Evolutionary conservation across 2,888 invertebrate genomes (phyloP).

Genomic region (Aproaerema taeniolella): DNA sequence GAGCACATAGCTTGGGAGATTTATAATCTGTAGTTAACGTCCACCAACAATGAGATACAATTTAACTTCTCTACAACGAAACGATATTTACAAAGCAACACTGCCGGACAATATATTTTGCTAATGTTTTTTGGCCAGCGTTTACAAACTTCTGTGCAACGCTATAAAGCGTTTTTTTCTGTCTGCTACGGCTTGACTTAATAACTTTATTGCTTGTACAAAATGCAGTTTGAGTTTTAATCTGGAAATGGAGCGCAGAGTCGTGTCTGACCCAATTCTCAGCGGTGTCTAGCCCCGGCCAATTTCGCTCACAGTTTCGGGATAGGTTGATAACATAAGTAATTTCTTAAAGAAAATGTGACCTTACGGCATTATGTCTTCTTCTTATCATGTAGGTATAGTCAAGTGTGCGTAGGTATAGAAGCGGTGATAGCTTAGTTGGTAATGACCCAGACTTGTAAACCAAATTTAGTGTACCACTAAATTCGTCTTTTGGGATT

Average conservation of each 20-base stretch:
- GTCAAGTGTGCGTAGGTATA: no score
- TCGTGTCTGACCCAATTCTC: constrained; percentile 25
- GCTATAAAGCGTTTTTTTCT: constrained; percentile 43
- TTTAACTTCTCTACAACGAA: constrained; percentile 55
- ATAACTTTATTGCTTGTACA: constrained; percentile 60
- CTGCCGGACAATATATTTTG: constrained; percentile 43
- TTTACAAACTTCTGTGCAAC: constrained; percentile 46
- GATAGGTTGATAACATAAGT: no score
- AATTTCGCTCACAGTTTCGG: neutral
- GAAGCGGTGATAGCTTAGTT: no score
- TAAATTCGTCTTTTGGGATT: no score
- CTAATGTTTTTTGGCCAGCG: constrained; percentile 59
- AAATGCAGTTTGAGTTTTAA: constrained; percentile 47
- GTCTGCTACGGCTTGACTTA: constrained; percentile 46
- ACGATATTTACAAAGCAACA: constrained; percentile 58
- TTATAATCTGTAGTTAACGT: constrained; percentile 66
- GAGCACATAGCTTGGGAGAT: constrained; percentile 45
- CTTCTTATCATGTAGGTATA: no score
- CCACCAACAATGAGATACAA: constrained; percentile 65
- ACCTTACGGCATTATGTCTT: no score
- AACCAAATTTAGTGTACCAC: no score
- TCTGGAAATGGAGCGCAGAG: constrained; percentile 37
- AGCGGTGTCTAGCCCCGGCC: neutral
- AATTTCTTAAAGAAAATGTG: no score
- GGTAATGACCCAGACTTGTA: no score